Percentiles rank a stretch among this genome's conserved stretches.
Conservation (phyloP, 2,797 vertebrate genomes). For the Eulemur mongoz region DNA sequence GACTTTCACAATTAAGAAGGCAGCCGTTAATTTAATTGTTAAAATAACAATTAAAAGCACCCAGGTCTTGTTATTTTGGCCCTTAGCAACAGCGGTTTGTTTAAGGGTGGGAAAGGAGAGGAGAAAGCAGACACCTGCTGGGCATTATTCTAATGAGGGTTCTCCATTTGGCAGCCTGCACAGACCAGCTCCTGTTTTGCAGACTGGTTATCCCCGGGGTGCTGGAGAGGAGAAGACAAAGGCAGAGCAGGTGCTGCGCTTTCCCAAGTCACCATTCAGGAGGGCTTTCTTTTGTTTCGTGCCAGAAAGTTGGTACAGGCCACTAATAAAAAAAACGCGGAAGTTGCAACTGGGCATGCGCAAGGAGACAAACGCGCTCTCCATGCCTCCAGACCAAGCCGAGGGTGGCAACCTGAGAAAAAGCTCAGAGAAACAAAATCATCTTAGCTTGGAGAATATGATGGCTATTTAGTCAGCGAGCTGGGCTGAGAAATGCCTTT, state of each 20-base stretch:
- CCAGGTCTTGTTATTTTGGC: neutral
- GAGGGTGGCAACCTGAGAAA: neutral
- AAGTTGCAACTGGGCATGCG: neutral
- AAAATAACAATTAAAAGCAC: neutral
- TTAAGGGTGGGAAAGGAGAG: slow-evolving; percentile 54
- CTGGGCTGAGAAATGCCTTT: neutral
- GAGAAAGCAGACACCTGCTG: slow-evolving; percentile 22
- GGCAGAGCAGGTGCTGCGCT: neutral
- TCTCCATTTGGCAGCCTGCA: neutral
- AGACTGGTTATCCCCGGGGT: neutral
- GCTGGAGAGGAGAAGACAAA: neutral
- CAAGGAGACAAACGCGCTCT: neutral
- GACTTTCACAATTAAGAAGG: neutral
- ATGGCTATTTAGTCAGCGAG: neutral
- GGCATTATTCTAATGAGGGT: slow-evolving; percentile 36
- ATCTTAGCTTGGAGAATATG: neutral
- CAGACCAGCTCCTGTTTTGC: slow-evolving; percentile 35
- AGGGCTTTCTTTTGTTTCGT: neutral
- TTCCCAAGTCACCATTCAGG: neutral
- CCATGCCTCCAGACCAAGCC: neutral
- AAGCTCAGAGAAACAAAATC: neutral
- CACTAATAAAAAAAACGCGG: neutral
- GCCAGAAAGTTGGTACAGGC: neutral
- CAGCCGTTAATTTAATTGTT: neutral
- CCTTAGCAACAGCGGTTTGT: slow-evolving; percentile 26